Conservation (phyloP, 2,888 invertebrate genomes). For the Ametastegia equiseti region DNA sequence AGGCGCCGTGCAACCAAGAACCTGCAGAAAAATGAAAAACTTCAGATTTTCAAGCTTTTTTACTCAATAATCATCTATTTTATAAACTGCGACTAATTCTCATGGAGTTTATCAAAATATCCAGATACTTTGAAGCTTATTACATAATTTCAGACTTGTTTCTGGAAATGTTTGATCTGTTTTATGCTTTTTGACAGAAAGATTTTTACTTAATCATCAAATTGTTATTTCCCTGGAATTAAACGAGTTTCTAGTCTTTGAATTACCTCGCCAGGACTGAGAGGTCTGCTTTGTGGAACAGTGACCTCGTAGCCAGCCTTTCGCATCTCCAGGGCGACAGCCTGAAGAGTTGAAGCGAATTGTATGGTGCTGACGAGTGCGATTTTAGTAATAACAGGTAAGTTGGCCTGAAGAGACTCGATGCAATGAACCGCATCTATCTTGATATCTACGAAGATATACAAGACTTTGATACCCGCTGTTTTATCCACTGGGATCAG, state of each 20-base stretch:
- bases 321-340: conserved; percentile 83
- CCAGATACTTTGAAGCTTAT: not conserved
- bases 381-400: conserved; percentile 82
- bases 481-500: conserved; percentile 93
- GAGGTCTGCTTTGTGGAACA: conserved; percentile 94
- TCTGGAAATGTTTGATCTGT: too few species aligned
- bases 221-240: too few species aligned
- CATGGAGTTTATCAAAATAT: too few species aligned
- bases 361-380: conserved; percentile 98
- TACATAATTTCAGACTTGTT: too few species aligned
- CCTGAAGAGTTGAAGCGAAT: conserved; percentile 96
- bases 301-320: conserved; percentile 84
- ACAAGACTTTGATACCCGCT: conserved; percentile 92
- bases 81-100: not conserved
- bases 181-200: too few species aligned
- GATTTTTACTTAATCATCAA: too few species aligned
- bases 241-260: not conserved
- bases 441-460: conserved; percentile 99
- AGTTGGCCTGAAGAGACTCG: conserved; percentile 90
- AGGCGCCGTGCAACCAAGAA: conserved; percentile 99
- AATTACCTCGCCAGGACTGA: conserved; percentile 93
- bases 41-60: not conserved
- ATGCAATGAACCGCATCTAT: conserved; percentile 96
- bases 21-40: conserved; percentile 71
- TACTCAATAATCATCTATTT: not conserved